Evolutionary conservation across 35 echinoderm and acorn worm species (phyloP).

Genomic region (Amphiura filiformis): DNA sequence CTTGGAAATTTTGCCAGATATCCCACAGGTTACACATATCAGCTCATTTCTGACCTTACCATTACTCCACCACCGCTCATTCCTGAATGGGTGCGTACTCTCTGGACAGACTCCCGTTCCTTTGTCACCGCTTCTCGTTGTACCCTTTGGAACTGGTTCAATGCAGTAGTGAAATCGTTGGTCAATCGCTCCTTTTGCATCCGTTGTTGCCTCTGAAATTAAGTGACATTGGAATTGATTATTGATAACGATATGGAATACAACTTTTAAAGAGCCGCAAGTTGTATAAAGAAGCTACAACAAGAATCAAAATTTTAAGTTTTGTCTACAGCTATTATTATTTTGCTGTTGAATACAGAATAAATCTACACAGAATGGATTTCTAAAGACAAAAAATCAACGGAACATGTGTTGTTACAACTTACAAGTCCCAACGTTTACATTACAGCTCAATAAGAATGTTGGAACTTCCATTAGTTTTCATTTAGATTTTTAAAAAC

Average conservation of each 20-base stretch:
- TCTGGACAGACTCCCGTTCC: slow-evolving; percentile 60
- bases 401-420: too few species aligned
- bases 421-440: too few species aligned
- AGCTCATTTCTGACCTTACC: background rate
- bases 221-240: background rate
- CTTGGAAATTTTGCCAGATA: too few species aligned
- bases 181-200: slow-evolving; percentile 97
- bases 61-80: slow-evolving; percentile 11
- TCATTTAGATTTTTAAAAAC: too few species aligned
- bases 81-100: slow-evolving; percentile 64
- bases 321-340: background rate
- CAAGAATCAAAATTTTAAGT: background rate
- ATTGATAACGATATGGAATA: background rate
- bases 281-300: background rate
- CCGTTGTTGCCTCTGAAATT: slow-evolving; percentile 77
- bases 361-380: too few species aligned
- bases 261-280: background rate
- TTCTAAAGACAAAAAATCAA: too few species aligned
- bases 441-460: too few species aligned
- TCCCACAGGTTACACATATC: background rate
- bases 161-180: slow-evolving; percentile 79
- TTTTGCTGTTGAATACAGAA: background rate
- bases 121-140: slow-evolving; percentile 84
- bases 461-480: too few species aligned
- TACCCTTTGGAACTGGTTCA: slow-evolving; percentile 91